Evolutionary conservation across 2,113 vertebrate genomes (phyloP).

Genomic region (Stercorarius parasiticus): DNA sequence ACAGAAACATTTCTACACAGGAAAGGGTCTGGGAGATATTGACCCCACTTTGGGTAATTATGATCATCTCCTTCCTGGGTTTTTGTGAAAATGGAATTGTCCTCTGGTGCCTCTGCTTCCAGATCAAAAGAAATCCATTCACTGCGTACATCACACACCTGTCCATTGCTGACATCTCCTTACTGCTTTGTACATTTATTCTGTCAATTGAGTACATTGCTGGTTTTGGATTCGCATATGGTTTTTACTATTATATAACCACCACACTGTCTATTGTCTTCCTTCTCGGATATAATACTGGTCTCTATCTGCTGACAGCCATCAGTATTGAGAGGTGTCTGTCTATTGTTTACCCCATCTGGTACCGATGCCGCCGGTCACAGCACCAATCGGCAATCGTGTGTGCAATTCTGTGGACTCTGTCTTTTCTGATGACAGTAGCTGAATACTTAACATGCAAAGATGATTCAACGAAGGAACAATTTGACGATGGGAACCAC

Average conservation of each 20-base stretch:
- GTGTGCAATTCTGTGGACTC: conserved; percentile 74
- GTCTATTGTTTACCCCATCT: conserved; percentile 79
- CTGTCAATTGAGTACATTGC: conserved; percentile 70
- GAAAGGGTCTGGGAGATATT: conserved; percentile 45
- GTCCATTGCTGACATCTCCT: conserved; percentile 71
- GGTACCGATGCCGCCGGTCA: conserved; percentile 78
- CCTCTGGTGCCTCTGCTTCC: conserved; percentile 80
- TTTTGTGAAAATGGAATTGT: conserved; percentile 75
- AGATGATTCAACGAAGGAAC: not conserved
- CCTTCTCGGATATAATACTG: conserved; percentile 76
- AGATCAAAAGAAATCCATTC: conserved; percentile 75
- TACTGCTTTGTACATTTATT: conserved; percentile 72
- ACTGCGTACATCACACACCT: conserved; percentile 77
- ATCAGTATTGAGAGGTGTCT: conserved; percentile 80
- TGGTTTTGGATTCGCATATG: conserved; percentile 53
- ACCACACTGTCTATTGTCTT: conserved; percentile 69
- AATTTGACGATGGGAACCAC: not conserved
- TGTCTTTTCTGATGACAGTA: conserved; percentile 74
- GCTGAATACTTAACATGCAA: conserved; percentile 73
- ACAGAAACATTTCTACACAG: conserved; percentile 59
- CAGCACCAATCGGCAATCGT: conserved; percentile 72
- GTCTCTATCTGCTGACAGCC: conserved; percentile 79
- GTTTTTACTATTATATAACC: conserved; percentile 62
- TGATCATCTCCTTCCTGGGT: conserved; percentile 75
- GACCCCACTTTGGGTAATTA: conserved; percentile 70